phyloP scores from a whole-genome alignment of 2,888 invertebrate genomes.

The Microctonus brassicae region DNA sequence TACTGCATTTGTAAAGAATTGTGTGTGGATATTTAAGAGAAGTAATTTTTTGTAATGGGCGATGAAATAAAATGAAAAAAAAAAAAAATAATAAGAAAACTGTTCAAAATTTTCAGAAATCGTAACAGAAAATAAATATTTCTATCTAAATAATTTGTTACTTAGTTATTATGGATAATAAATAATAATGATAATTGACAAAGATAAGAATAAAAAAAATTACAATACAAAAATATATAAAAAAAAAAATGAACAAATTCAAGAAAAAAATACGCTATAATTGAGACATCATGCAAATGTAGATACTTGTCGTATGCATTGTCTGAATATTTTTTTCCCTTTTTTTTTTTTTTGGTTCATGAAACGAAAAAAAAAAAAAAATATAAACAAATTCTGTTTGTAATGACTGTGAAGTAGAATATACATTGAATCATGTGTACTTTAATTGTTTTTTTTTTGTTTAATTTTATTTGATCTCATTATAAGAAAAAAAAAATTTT shows the following conservation, averaged over 20 bases:
- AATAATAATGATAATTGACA: background rate
- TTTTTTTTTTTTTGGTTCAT: slow-evolving; percentile 34
- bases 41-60: slow-evolving; percentile 43
- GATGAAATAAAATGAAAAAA: slow-evolving; percentile 33
- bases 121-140: slow-evolving; percentile 34
- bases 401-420: slow-evolving; percentile 46
- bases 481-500: slow-evolving; percentile 40
- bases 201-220: slow-evolving; percentile 12
- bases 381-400: slow-evolving; percentile 33
- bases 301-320: slow-evolving; percentile 30
- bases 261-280: slow-evolving; percentile 22
- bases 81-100: slow-evolving; percentile 24
- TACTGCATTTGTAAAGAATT: slow-evolving; percentile 48
- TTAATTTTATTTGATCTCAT: slow-evolving; percentile 47
- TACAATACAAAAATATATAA: slow-evolving; percentile 21
- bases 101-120: slow-evolving; percentile 40
- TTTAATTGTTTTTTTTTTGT: slow-evolving; percentile 42
- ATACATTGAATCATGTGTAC: slow-evolving; percentile 38
- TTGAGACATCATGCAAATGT: slow-evolving; percentile 34
- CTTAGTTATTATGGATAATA: slow-evolving; percentile 32
- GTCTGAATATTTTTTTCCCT: slow-evolving; percentile 24
- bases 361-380: slow-evolving; percentile 16
- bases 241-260: slow-evolving; percentile 9
- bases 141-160: slow-evolving; percentile 40
- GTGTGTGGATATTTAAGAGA: slow-evolving; percentile 42